Percentiles rank a stretch among this genome's conserved stretches.
phyloP scores from a whole-genome alignment of 1,140 invertebrate species.

The Teleopsis dalmanni region DNA sequence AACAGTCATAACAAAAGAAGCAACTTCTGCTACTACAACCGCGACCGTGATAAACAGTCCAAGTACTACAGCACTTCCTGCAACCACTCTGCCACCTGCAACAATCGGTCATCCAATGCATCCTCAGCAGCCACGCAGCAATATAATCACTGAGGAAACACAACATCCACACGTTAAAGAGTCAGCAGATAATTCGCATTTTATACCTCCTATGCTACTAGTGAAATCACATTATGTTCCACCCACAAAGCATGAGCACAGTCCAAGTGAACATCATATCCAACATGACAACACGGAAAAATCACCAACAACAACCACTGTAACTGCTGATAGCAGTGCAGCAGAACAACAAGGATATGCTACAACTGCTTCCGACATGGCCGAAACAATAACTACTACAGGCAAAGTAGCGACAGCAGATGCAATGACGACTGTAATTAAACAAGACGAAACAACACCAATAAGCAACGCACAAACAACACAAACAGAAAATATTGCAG shows the following conservation, averaged over 20 bases:
- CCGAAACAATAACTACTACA: slow-evolving; percentile 2
- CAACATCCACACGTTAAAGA: slow-evolving; percentile 28
- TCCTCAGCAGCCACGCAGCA: slow-evolving; percentile 13
- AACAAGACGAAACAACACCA: not conserved
- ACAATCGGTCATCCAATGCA: slow-evolving; percentile 29
- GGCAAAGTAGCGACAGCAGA: too few species aligned
- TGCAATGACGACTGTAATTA: not conserved
- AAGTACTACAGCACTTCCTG: slow-evolving; percentile 6
- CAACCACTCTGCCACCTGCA: not conserved
- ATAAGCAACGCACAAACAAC: not conserved
- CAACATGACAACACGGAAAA: slow-evolving; percentile 11
- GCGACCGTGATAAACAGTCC: not conserved
- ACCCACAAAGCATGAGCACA: slow-evolving; percentile 19
- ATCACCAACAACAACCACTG: not conserved
- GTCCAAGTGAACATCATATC: slow-evolving; percentile 16
- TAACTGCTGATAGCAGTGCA: not conserved
- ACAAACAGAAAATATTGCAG: not conserved
- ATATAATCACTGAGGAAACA: slow-evolving; percentile 10
- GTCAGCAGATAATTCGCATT: slow-evolving; percentile 36
- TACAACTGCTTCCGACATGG: not conserved
- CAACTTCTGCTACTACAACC: slow-evolving; percentile 8
- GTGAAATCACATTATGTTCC: slow-evolving; percentile 42
- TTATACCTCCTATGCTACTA: slow-evolving; percentile 43
- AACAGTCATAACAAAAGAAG: not conserved
- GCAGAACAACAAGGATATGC: not conserved